Evolutionary conservation across 2,888 invertebrate genomes (phyloP), one percentile per base, ranked within the genome.

Genomic region (Paralinhomoeus sp.): DNA sequence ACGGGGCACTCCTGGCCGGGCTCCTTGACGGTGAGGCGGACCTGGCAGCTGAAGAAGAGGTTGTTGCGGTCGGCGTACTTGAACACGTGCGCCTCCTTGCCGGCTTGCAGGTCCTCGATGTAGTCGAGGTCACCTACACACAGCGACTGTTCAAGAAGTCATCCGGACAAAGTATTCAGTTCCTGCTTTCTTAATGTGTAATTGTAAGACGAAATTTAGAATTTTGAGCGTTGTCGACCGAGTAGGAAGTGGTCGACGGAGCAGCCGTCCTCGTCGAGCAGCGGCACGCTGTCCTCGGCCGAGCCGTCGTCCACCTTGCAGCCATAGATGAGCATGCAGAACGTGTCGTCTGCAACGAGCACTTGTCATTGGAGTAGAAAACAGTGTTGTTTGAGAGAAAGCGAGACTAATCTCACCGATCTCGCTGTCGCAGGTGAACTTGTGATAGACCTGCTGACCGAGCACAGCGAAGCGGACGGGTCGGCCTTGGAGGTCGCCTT

Each of bases 381-480:
- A n/a, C 36, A 36, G 13, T 7, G n/a, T n/a, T 36, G 36, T 18
- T 12, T 17, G 5, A 36, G 36, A 36, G n/a, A 36, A 31, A 31
- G 9, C 36, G 36, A 36, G n/a, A 12, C 7, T 12, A 7, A 36
- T 36, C 37, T 37, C 7, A 37, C 37, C 22, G 37, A 21, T 21
- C 17, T 46, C 38, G 9, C 40, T 22, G 17, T 43, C 40, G 40
- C 46, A 46, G 20, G 22, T 21, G 43, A 43, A 46, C 5, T 41
- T 18, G 24, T 41, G 41, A 17, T 40, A 46, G 22, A 46, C 40
- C 18, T 21, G 3, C 21, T 41, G 41, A 15, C 41, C 41, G 3
- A 41, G n/a, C 17, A 33, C 5, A 7, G 41, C 41, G 23, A 33
- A 41, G 13, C 15, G n/a, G 3, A 39, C 39, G 20, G 39, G 39